Base-by-base conservation (phyloP, 2,888 invertebrate genomes). In the Amitus sp. region DNA sequence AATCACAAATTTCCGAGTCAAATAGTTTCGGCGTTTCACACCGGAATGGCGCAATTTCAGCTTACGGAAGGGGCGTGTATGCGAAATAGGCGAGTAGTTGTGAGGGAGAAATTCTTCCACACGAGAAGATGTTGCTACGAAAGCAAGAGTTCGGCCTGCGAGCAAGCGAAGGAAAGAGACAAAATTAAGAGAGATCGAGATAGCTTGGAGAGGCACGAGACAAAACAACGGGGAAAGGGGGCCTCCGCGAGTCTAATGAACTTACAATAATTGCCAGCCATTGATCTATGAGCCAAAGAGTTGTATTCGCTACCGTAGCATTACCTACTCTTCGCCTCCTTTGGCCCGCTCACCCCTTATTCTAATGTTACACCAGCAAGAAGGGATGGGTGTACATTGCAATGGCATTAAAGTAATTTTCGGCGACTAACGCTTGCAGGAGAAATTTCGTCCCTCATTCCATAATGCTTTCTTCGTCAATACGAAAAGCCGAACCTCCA, bases 1-100 rank as follows among this genome's bases (percentile, higher is more conserved):
- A 79, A 82, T 82, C 81, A 80, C 82, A 79, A 82, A 82, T 82
- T 82, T 81, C 81, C 62, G 77, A 81, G 80, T 81, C 80, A 75
- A 81, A 82, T 81, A 82, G 80, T 81, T 81, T 80, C 75, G 79
- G 78, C 79, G 77, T 79, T 77, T 77, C 77, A 73, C 76, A 72
- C 65, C 77, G 81, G 82, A 82, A 82, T 82, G 82, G 81, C 81
- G 80, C 80, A 80, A 80, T 80, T 80, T 78, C 79, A 76, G 73
- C 73, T 73, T 69, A 65, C 69, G 66, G 69, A 71, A 68, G 71
- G 62, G 63, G 64, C 63, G 64, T 65, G 47, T 55, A 53, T 49
- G 54, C 58, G 55, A 55, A 56, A 57, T 63, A 65, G 62, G 56
- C 55, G 62, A 40, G 49, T 28, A 53, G 20, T 19, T 47, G 47